Evolutionary conservation across 1,140 invertebrate species (phyloP).

Genomic region (Heliconius hermathena): DNA sequence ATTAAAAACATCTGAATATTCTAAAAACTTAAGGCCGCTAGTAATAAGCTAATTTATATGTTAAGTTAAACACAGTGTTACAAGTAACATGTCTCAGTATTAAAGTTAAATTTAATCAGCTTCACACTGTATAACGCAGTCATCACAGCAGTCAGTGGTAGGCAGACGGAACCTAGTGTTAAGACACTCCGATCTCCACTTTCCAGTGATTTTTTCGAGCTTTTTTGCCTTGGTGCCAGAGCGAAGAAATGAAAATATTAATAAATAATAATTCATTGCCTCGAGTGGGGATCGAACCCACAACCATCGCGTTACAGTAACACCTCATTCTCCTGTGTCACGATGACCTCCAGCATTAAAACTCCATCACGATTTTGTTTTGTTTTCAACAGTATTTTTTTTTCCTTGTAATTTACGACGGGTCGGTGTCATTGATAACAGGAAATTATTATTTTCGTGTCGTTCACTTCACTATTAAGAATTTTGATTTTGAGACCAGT

Average conservation of each 20-base stretch:
- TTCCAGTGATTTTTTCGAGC: no score
- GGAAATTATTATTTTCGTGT: slow-evolving; percentile 53
- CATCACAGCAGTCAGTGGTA: no score
- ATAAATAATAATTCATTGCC: no score
- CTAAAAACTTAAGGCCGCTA: background rate
- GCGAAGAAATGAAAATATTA: no score
- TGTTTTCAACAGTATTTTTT: slow-evolving; percentile 31
- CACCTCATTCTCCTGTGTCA: no score
- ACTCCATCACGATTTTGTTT: slow-evolving; percentile 34
- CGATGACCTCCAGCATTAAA: background rate
- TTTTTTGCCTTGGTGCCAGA: no score
- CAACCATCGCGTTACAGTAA: no score
- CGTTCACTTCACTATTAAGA: slow-evolving; percentile 44
- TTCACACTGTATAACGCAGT: no score
- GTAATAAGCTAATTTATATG: slow-evolving; percentile 31
- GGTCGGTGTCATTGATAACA: slow-evolving; percentile 44
- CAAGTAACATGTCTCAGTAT: slow-evolving; percentile 20
- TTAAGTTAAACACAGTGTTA: slow-evolving; percentile 24
- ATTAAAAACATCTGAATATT: background rate
- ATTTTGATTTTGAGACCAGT: slow-evolving; percentile 24
- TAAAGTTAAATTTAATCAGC: background rate
- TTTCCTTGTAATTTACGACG: slow-evolving; percentile 44
- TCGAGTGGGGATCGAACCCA: no score
- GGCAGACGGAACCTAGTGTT: no score
- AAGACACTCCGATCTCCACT: no score